phyloP scores from a whole-genome alignment of 2,113 vertebrate species.

The Ochotona curzoniae region DNA sequence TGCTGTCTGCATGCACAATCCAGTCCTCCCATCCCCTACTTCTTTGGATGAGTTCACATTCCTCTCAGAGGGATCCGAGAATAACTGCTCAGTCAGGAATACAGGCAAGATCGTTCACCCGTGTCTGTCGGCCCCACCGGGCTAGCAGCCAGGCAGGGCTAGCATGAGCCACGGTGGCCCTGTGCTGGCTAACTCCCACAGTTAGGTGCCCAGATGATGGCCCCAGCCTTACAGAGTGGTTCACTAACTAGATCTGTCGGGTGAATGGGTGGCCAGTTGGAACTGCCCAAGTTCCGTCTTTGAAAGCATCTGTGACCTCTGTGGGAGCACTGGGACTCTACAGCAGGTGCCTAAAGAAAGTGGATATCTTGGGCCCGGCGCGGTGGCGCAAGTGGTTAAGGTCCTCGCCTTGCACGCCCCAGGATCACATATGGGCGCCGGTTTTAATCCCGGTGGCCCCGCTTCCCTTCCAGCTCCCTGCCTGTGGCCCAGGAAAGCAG shows the following conservation, averaged over 20 bases:
- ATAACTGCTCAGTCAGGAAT: neutral
- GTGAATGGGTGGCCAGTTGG: neutral
- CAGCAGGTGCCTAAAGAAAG: neutral
- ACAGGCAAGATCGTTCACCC: neutral
- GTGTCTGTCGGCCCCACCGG: neutral
- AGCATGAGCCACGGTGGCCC: neutral
- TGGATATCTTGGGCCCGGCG: neutral
- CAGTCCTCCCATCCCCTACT: too few relatives aligned
- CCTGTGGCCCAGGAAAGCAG: too few relatives aligned
- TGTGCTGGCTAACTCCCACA: neutral
- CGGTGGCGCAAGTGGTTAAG: too few relatives aligned
- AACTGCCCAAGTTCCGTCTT: neutral
- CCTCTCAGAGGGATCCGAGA: neutral
- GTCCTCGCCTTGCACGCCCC: too few relatives aligned
- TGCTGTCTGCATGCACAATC: neutral
- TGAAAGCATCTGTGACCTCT: neutral
- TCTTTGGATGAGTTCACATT: neutral
- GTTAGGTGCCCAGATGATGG: neutral
- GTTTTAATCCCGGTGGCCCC: too few relatives aligned
- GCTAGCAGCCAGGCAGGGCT: neutral
- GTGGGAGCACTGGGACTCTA: neutral
- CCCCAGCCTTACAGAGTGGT: neutral
- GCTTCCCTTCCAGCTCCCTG: too few relatives aligned
- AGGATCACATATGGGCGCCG: too few relatives aligned
- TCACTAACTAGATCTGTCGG: neutral